phyloP scores from a whole-genome alignment of 2,888 invertebrate genomes.

The Coenonympha arcania region DNA sequence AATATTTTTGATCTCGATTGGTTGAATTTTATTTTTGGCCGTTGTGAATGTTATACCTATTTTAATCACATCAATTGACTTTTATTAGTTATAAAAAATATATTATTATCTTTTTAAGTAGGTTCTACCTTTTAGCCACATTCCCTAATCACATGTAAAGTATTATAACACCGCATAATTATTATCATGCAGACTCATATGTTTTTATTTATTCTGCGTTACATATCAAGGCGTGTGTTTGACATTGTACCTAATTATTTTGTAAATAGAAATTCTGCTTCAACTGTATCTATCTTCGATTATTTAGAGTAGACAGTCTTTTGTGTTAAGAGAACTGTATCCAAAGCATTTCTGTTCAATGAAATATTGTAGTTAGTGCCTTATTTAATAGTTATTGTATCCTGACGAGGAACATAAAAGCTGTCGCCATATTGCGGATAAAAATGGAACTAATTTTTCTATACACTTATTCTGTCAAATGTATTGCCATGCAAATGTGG shows the following conservation, averaged over 20 bases:
- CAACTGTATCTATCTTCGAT: neutral
- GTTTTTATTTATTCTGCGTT: neutral
- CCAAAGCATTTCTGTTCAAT: slow-evolving; percentile 23
- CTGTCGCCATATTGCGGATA: too few relatives aligned
- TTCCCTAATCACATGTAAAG: too few relatives aligned
- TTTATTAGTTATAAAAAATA: too few relatives aligned
- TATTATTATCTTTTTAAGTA: too few relatives aligned
- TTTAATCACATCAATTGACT: neutral
- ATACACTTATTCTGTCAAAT: too few relatives aligned
- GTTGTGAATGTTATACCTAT: neutral
- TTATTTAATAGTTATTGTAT: slow-evolving; percentile 42
- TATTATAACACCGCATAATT: too few relatives aligned
- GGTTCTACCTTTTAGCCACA: too few relatives aligned
- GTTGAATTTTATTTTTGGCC: neutral
- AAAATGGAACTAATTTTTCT: too few relatives aligned
- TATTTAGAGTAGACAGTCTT: neutral
- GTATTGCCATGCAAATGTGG: too few relatives aligned
- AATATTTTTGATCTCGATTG: slow-evolving; percentile 6
- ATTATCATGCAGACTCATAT: too few relatives aligned
- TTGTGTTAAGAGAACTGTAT: slow-evolving; percentile 21
- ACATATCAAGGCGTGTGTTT: slow-evolving; percentile 4
- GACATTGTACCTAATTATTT: too few relatives aligned
- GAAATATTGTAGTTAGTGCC: slow-evolving; percentile 47
- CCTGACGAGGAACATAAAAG: too few relatives aligned
- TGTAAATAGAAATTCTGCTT: neutral